Evolutionary conservation across 2,797 vertebrate species (phyloP).

Genomic region (Clarias pachynema): DNA sequence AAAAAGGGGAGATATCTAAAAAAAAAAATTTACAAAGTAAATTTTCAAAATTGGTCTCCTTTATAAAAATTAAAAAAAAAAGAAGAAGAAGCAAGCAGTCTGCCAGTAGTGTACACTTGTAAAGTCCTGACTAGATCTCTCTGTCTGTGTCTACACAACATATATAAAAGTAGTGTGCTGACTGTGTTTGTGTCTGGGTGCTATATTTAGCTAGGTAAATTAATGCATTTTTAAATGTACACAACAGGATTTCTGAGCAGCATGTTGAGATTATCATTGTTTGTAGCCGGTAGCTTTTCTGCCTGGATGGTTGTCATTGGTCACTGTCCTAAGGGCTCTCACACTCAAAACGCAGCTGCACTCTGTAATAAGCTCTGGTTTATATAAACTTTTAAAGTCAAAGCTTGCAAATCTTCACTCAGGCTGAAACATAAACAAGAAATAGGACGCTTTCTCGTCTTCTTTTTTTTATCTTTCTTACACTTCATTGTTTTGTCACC

Average conservation of each 20-base stretch:
- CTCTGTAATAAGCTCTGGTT: constrained; percentile 41
- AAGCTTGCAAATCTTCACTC: constrained; percentile 8
- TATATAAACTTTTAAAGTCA: constrained; percentile 54
- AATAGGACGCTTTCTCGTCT: constrained; percentile 4
- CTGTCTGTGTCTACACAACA: not conserved
- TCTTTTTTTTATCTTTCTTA: not conserved
- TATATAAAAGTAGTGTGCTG: not conserved
- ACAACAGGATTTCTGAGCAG: not conserved
- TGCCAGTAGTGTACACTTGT: not conserved
- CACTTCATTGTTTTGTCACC: not conserved
- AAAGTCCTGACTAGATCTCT: not conserved
- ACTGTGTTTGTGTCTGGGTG: not conserved
- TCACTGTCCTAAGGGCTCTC: constrained; percentile 10
- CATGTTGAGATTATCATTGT: not conserved
- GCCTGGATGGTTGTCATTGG: constrained; percentile 28
- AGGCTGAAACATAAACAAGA: constrained; percentile 46
- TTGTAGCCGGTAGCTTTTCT: constrained; percentile 20
- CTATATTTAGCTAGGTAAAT: not conserved
- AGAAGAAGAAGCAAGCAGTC: not conserved
- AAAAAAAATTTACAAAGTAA: no score
- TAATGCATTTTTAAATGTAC: not conserved
- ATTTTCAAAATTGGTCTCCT: no score
- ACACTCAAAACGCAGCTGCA: constrained; percentile 41
- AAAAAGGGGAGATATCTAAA: no score
- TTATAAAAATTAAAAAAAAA: not conserved